Conservation (phyloP, 2,797 vertebrate species). For the Sebastes cheni region DNA sequence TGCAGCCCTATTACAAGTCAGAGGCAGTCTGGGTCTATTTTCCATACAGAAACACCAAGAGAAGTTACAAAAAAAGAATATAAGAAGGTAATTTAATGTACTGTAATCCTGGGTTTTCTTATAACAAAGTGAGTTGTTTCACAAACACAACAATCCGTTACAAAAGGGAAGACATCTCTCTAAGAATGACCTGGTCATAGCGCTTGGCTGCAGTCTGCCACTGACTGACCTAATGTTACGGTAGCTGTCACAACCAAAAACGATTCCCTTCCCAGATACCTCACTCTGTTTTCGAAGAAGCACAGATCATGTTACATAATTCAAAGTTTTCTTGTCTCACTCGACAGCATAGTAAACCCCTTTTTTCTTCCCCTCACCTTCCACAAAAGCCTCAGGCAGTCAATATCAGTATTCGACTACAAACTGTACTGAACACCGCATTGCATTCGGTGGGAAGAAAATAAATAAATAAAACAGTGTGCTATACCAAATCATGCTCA, state of each 20-base stretch:
- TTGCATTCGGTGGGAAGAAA: constrained; percentile 14
- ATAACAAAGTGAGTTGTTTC: background rate
- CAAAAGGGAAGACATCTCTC: background rate
- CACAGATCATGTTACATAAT: constrained; percentile 6
- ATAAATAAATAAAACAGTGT: constrained; percentile 48
- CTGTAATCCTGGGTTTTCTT: background rate
- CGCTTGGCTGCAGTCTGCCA: background rate
- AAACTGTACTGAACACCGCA: constrained; percentile 30
- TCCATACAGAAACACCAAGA: background rate
- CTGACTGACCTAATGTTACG: background rate
- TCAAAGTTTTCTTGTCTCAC: background rate
- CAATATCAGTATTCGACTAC: constrained; percentile 53
- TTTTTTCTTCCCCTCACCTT: constrained; percentile 8
- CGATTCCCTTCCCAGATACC: background rate
- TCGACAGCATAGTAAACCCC: constrained; percentile 8
- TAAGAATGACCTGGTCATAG: background rate
- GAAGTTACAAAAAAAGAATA: background rate
- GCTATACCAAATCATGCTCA: constrained; percentile 65
- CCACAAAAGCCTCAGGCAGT: constrained; percentile 37
- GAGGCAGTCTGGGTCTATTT: background rate
- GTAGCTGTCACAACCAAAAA: background rate
- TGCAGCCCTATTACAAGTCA: background rate
- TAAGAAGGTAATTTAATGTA: background rate
- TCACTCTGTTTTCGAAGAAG: background rate
- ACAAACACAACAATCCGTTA: background rate